Evolutionary conservation across 2,113 vertebrate genomes (phyloP).

Genomic region (Forbesichthys papilliferus): DNA sequence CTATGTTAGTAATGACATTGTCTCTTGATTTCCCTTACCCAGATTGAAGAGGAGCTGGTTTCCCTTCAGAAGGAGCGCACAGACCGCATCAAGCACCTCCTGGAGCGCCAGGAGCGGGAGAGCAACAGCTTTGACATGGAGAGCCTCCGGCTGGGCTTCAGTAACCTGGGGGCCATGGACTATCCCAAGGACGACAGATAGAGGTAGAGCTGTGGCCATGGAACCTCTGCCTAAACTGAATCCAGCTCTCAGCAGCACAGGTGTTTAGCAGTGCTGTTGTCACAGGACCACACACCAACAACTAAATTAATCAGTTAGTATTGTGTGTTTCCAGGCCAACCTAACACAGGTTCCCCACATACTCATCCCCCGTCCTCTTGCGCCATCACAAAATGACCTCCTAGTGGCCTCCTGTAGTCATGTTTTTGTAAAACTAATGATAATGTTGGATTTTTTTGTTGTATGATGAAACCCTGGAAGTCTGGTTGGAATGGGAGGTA

Average conservation of each 20-base stretch:
- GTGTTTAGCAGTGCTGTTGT: constrained; percentile 81
- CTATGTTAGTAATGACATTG: background rate
- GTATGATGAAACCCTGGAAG: constrained; percentile 80
- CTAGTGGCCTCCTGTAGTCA: constrained; percentile 79
- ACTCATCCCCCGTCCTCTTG: constrained; percentile 53
- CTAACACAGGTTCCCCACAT: too few species aligned
- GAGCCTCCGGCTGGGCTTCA: constrained; percentile 93
- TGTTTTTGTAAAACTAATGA: constrained; percentile 70
- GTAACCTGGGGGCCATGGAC: constrained; percentile 91
- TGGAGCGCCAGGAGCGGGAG: constrained; percentile 96
- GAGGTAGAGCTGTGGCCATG: constrained; percentile 73
- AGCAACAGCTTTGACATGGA: constrained; percentile 94
- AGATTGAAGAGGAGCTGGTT: constrained; percentile 98
- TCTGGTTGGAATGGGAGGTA: constrained; percentile 57
- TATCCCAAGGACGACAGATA: constrained; percentile 98
- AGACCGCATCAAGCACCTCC: constrained; percentile 92
- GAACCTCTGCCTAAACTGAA: constrained; percentile 18
- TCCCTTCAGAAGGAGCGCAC: constrained; percentile 98
- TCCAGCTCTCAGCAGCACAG: constrained; percentile 30
- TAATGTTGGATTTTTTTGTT: constrained; percentile 83
- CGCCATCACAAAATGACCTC: constrained; percentile 72
- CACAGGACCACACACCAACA: constrained; percentile 6
- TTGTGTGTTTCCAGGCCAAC: too few species aligned
- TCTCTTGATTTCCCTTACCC: constrained; percentile 23
- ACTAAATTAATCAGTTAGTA: too few species aligned